phyloP scores from a whole-genome alignment of 2,797 vertebrate species.

The Chaetophractus vellerosus region DNA sequence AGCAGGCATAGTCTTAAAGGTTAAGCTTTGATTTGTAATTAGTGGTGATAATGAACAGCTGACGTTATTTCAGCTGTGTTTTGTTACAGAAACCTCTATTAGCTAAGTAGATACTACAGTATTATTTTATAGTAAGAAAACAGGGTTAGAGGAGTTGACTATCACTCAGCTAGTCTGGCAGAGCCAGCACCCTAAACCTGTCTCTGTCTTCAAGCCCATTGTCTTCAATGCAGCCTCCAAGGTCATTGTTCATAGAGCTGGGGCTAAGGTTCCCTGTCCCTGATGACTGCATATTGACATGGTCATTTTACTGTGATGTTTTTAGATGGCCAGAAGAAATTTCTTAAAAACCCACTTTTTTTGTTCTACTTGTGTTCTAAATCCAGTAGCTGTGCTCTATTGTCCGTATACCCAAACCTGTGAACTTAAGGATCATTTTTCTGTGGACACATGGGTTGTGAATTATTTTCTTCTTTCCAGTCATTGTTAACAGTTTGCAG shows the following conservation, averaged over 20 bases:
- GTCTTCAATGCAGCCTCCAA: not conserved
- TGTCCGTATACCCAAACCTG: not conserved
- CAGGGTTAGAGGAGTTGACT: not conserved
- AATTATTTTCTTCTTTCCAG: not conserved
- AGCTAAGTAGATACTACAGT: not conserved
- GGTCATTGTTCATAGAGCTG: not conserved
- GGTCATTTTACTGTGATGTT: not conserved
- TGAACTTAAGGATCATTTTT: not conserved
- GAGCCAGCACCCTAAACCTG: not conserved
- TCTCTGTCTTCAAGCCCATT: not conserved
- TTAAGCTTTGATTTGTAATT: not conserved
- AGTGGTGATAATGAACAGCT: not conserved
- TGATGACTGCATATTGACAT: fast-evolving
- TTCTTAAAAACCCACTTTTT: not conserved
- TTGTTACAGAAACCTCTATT: not conserved
- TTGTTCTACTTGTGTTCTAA: not conserved
- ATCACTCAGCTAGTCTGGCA: not conserved
- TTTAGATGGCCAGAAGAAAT: not conserved
- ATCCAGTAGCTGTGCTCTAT: not conserved
- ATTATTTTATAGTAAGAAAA: not conserved
- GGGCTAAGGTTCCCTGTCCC: no score
- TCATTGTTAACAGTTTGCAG: not conserved
- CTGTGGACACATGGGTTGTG: not conserved
- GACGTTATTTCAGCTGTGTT: not conserved
- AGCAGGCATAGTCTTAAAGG: not conserved